Conservation (phyloP, 2,888 invertebrate species). For the Nemurella pictetii region DNA sequence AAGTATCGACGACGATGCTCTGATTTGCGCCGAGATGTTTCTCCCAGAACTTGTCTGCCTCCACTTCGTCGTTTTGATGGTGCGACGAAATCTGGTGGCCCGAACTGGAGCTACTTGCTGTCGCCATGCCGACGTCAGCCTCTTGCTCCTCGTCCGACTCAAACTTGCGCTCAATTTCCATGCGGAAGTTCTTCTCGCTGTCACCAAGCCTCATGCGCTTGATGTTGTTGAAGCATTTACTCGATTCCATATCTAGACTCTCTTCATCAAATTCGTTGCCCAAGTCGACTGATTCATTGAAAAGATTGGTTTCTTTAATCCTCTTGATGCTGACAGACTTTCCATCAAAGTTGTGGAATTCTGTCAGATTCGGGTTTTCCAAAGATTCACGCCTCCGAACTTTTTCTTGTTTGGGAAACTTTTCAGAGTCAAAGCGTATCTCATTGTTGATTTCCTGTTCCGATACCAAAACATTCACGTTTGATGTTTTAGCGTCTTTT, state of each 20-base stretch:
- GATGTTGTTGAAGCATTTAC: slow-evolving; percentile 47
- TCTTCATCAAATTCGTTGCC: background rate
- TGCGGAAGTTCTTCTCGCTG: slow-evolving; percentile 50
- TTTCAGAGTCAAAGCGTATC: slow-evolving; percentile 60
- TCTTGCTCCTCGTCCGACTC: slow-evolving; percentile 23
- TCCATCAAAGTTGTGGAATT: slow-evolving; percentile 54
- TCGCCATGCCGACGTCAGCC: slow-evolving; percentile 3
- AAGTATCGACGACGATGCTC: slow-evolving; percentile 63
- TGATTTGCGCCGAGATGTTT: slow-evolving; percentile 59
- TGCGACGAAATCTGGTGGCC: background rate
- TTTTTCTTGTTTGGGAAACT: slow-evolving; percentile 58
- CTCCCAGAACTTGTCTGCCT: slow-evolving; percentile 61
- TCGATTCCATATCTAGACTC: slow-evolving; percentile 34
- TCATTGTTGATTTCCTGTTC: slow-evolving; percentile 54
- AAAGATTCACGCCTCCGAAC: slow-evolving; percentile 49
- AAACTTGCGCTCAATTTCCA: slow-evolving; percentile 46
- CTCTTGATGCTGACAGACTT: slow-evolving; percentile 52
- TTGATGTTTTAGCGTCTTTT: slow-evolving; percentile 62
- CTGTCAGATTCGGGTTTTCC: slow-evolving; percentile 53
- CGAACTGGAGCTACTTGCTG: slow-evolving; percentile 26
- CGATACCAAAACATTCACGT: slow-evolving; percentile 58
- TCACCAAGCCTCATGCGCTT: slow-evolving; percentile 52
- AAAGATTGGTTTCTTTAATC: slow-evolving; percentile 57
- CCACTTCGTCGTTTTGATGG: slow-evolving; percentile 47
- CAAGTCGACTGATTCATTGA: slow-evolving; percentile 37